Base-by-base conservation (phyloP, 2,888 invertebrate genomes). In the Brenthis hecate region DNA sequence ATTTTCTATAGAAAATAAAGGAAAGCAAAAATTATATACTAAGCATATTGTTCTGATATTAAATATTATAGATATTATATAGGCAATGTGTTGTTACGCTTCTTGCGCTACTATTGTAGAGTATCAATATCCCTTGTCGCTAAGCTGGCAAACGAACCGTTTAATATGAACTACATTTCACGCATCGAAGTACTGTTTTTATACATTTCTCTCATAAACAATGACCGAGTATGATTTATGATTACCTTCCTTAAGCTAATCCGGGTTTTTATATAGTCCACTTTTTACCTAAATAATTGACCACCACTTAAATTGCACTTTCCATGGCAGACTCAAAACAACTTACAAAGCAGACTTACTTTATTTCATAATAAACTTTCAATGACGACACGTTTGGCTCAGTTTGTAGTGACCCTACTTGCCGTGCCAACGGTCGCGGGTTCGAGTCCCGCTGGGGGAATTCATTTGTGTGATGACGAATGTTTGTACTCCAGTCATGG, bases 111-210 rank as follows among this genome's bases (percentile, higher is more conserved):
- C 13, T 57, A 63, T 57, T 48, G 63, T 57, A 71, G 55, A 56
- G 62, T 71, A 65, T 68, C 70, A 56, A 68, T 61, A 67, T 67
- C 61, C 54, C 66, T 56, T 47, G 32, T 23, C 53, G 28, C 64
- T 55, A 53, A 48, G 60, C 56, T 28, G 56, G 66, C 64, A 65
- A 72, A 57, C 72, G 61, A 62, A 56, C 69, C 72, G 80, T 86
- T 79, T 74, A 80, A 76, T 74, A 73, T 85, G 88, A 75, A 77
- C 87, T 81, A 87, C 79, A 85, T 88, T 86, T 87, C 83, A 85
- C 82, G 85, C 83, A 66, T 70, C 72, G 64, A 61, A 58, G 69
- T 71, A 65, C 71, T 68, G 60, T 65, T 56, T 70, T 66, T 66
- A 53, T 50, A 61, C 16, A n/a, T 61, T 56, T 66, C 53, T 64